Conservation (phyloP, 2,888 invertebrate genomes). For the Tortrix viridana region DNA sequence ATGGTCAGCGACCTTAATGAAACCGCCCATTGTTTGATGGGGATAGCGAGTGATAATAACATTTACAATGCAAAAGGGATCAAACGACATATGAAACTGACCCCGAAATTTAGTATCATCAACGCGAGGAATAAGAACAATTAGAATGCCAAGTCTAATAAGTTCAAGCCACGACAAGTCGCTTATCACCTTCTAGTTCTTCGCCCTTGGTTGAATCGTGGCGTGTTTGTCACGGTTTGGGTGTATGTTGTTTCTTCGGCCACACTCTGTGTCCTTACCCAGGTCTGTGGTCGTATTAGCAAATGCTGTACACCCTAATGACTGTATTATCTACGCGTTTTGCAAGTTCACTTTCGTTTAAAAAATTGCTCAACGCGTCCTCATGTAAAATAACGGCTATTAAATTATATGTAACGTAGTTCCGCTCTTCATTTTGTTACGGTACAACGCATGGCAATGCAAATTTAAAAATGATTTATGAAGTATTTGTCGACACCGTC, state of each 20-base stretch:
- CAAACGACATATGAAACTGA: not conserved
- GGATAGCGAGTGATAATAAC: slow-evolving; percentile 21
- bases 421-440: slow-evolving; percentile 17
- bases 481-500: not conserved
- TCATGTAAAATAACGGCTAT: slow-evolving; percentile 23
- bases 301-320: slow-evolving; percentile 14
- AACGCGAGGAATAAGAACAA: not conserved
- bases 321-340: slow-evolving; percentile 15
- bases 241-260: slow-evolving; percentile 17
- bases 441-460: slow-evolving; percentile 3
- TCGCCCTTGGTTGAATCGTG: not conserved
- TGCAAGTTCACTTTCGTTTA: slow-evolving; percentile 20
- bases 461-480: not conserved
- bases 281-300: slow-evolving; percentile 23
- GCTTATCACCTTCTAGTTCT: slow-evolving; percentile 5
- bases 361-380: slow-evolving; percentile 28
- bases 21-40: slow-evolving; percentile 54
- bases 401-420: slow-evolving; percentile 32
- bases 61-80: not conserved
- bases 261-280: slow-evolving; percentile 14
- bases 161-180: not conserved
- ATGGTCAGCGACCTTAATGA: slow-evolving; percentile 61
- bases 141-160: not conserved
- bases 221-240: slow-evolving; percentile 26
- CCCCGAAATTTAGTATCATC: not conserved